These are phyloP conservation scores for Malurus alboscapulatus DNA, from an alignment of 2,113 vertebrate species.

Conservation along the genomic window DNA sequence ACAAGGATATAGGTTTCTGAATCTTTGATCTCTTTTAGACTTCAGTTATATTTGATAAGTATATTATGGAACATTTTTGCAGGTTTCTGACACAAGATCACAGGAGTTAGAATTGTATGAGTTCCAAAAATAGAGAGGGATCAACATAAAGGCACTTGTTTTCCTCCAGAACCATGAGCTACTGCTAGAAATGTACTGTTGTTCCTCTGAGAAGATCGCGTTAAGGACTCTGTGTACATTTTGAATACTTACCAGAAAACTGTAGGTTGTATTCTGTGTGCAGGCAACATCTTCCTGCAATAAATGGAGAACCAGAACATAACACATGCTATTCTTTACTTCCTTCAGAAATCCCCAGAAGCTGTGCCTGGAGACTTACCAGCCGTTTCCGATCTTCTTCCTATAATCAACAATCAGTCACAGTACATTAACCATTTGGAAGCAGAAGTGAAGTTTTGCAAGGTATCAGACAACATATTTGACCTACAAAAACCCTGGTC, in stretches of 20 bases:
- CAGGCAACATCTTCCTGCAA: not conserved
- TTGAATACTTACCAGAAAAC: not conserved
- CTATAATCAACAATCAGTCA: constrained; percentile 86
- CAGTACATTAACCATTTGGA: constrained; percentile 94
- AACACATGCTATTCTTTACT: not conserved
- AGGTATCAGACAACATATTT: constrained; percentile 71
- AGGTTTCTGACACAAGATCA: not conserved
- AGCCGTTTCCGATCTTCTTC: constrained; percentile 81
- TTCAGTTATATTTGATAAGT: not conserved
- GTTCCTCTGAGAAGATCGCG: not conserved
- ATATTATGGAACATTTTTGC: not conserved
- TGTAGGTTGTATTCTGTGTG: not conserved
- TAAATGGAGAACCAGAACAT: not conserved
- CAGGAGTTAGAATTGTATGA: not conserved
- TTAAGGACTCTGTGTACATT: not conserved
- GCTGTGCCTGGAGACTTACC: constrained; percentile 52
- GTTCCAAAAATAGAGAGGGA: not conserved
- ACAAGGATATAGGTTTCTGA: not conserved
- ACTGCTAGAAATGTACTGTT: not conserved
- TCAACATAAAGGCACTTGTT: not conserved
- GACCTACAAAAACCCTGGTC: not conserved
- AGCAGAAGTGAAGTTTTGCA: constrained; percentile 92
- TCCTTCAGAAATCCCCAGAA: constrained; percentile 66
- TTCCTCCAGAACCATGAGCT: not conserved
- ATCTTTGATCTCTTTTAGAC: not conserved